Evolutionary conservation across 1,140 invertebrate species (phyloP).

Genomic region (Campoletis sonorensis): DNA sequence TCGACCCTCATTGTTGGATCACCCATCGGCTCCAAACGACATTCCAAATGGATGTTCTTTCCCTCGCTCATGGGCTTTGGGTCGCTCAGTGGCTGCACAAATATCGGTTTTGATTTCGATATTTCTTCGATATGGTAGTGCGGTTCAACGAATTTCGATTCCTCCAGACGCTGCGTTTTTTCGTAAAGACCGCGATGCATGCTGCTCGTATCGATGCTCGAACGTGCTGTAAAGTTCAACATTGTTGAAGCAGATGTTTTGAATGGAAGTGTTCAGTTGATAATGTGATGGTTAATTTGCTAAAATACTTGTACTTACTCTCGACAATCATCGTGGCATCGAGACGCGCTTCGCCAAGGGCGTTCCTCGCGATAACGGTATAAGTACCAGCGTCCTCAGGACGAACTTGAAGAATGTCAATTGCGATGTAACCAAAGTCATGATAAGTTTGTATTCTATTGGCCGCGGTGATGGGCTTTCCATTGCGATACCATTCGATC

Average conservation of each 20-base stretch:
- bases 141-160: constrained; percentile 89
- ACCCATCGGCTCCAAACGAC: constrained; percentile 93
- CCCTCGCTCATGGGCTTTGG: constrained; percentile 91
- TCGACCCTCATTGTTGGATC: constrained; percentile 97
- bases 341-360: constrained; percentile 88
- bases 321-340: constrained; percentile 90
- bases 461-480: constrained; percentile 87
- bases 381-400: constrained; percentile 92
- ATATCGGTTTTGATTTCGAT: constrained; percentile 94
- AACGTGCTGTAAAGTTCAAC: constrained; percentile 81
- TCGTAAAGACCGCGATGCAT: constrained; percentile 91
- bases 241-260: neutral
- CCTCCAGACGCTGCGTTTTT: constrained; percentile 92
- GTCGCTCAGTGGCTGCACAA: constrained; percentile 89
- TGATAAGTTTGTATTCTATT: constrained; percentile 94
- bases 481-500: constrained; percentile 95
- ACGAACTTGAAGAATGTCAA: constrained; percentile 93
- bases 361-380: constrained; percentile 92
- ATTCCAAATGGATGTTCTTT: constrained; percentile 93
- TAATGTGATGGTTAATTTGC: neutral
- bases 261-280: neutral
- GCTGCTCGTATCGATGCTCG: constrained; percentile 90
- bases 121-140: constrained; percentile 95
- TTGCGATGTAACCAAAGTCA: constrained; percentile 96
- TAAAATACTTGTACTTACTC: constrained; percentile 80